Evolutionary conservation across 2,797 vertebrate genomes (phyloP).

Genomic region (Cyclopterus lumpus): DNA sequence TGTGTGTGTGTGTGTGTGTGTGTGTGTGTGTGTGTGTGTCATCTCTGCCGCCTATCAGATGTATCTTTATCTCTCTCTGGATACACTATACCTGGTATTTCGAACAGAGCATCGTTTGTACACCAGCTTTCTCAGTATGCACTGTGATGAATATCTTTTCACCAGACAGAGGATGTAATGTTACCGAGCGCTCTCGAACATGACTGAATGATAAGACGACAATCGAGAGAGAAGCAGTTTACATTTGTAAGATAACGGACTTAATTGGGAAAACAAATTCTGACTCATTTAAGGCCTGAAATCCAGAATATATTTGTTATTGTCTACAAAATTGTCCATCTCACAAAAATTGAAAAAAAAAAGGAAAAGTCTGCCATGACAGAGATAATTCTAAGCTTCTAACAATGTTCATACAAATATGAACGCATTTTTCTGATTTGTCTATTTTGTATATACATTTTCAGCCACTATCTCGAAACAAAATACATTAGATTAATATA

Average conservation of each 20-base stretch:
- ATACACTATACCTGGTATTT: not conserved
- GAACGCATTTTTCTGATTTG: too few species aligned
- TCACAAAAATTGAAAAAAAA: not conserved
- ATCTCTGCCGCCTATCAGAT: constrained; percentile 12
- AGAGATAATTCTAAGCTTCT: not conserved
- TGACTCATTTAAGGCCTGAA: not conserved
- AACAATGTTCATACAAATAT: too few species aligned
- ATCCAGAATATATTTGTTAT: not conserved
- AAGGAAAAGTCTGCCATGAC: not conserved
- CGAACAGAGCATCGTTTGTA: constrained; percentile 9
- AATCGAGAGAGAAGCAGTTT: not conserved
- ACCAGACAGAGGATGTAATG: not conserved
- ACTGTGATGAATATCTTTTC: not conserved
- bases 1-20: constrained; percentile 8
- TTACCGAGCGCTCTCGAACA: not conserved
- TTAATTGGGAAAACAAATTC: not conserved
- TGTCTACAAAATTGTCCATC: not conserved
- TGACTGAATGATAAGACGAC: not conserved
- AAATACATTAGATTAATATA: not conserved
- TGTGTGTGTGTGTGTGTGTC: constrained; percentile 6
- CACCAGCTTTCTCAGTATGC: not conserved
- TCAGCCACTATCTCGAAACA: not conserved
- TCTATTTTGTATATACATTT: too few species aligned
- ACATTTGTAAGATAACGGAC: not conserved
- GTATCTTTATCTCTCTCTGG: not conserved